Base-by-base conservation (phyloP, 2,888 invertebrate genomes). In the Drosophila monieri region DNA sequence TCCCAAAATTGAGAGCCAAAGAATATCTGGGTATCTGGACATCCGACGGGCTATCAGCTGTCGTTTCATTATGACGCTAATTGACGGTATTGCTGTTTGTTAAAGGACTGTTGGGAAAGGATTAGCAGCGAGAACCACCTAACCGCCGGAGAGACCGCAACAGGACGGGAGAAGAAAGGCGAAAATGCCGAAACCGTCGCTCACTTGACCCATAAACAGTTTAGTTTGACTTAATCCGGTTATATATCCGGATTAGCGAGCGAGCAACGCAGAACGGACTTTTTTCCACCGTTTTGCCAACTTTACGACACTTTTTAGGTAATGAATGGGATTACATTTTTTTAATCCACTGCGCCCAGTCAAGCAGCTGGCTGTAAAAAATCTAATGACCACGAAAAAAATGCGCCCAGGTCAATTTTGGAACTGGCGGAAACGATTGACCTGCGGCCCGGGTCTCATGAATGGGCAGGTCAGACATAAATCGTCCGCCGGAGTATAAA, bases 311-410 rank as follows among this genome's bases (percentile, higher is more conserved):
- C 77, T 87, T 81, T 88, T 85, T 84, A 80, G 83, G 83, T 84
- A 88, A 88, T 84, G 88, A 88, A 84, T 84, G 83, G 81, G 74
- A 76, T 80, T 74, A 79, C 53, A 59, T 68, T 77, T 68, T 79
- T 76, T 76, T 84, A 88, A 85, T 88, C 86, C 88, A 74, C 76
- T 39, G 58, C 46, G 18, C 14, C 30, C 15, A 37, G 23, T 8
- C n/a, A 32, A 59, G 43, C 53, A 53, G 35, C 23, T 35, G 12
- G 75, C 27, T 66, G 61, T 78, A 86, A 80, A 86, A 80, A 79
- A 86, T 44, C 54, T 54, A 59, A 37, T 49, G 60, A 47, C 51
- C 51, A 47, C 23, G 12, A 51, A 72, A 59, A 67, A 81, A 81
- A 74, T 15, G 39, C 49, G 23, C 37, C 10, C 55, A 21, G 57